Percentiles rank a stretch among this genome's conserved stretches.
phyloP scores from a whole-genome alignment of 2,888 invertebrate species.

The Ornithoptera priamus region DNA sequence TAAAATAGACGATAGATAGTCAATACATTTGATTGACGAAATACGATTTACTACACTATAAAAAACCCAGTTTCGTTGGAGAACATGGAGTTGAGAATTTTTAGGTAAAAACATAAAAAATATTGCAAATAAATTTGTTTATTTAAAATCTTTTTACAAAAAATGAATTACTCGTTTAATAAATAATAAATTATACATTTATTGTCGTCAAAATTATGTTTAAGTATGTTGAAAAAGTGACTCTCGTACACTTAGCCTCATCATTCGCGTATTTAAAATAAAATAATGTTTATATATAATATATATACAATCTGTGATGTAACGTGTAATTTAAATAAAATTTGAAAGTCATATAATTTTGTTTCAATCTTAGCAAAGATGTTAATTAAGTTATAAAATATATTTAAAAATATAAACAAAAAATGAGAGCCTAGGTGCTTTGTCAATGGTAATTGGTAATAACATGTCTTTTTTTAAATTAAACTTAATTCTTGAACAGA shows the following conservation, averaged over 20 bases:
- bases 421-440: neutral
- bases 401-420: neutral
- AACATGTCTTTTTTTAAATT: neutral
- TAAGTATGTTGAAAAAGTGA: neutral
- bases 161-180: neutral
- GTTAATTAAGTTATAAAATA: neutral
- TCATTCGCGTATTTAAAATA: no score
- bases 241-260: neutral
- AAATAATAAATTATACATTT: no score
- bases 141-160: neutral
- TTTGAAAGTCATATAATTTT: neutral
- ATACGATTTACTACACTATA: neutral
- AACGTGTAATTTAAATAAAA: neutral
- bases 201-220: no score
- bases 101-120: neutral
- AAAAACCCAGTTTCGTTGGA: neutral
- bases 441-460: neutral
- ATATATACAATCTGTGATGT: neutral
- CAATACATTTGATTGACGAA: neutral
- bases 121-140: neutral
- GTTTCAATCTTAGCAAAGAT: neutral
- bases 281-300: neutral
- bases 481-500: neutral
- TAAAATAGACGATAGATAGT: conserved; percentile 48
- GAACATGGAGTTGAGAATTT: neutral